These are phyloP conservation scores for Nebria brevicollis DNA, from an alignment of 2,888 invertebrate species.

Conservation along the genomic window DNA sequence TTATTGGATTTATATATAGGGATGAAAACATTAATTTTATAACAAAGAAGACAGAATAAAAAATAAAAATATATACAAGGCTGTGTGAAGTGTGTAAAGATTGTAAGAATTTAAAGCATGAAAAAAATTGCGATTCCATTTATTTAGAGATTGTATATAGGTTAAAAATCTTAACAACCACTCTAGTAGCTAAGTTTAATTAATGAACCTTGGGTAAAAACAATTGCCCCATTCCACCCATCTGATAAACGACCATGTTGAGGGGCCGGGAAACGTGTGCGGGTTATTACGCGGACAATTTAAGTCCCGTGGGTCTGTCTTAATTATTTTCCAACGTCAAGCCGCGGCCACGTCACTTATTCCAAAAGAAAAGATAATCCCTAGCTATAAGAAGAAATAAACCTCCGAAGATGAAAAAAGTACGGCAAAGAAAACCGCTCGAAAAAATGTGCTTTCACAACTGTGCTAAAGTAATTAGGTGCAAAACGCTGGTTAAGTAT, in stretches of 20 bases:
- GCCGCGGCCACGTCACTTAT: conserved; percentile 27
- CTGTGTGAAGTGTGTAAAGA: too few relatives aligned
- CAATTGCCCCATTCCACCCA: conserved; percentile 7
- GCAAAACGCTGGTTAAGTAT: not conserved
- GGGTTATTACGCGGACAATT: conserved; percentile 43
- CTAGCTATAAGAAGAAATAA: conserved; percentile 15
- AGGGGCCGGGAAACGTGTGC: not conserved
- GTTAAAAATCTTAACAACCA: not conserved
- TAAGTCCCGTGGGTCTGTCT: conserved; percentile 36
- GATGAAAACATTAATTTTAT: too few relatives aligned
- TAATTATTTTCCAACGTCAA: conserved; percentile 42
- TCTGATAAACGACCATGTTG: not conserved
- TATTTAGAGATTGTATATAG: not conserved
- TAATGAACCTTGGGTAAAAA: not conserved
- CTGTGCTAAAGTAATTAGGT: conserved; percentile 1
- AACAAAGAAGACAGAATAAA: too few relatives aligned
- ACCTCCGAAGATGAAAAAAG: conserved; percentile 6
- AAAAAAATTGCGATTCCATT: too few relatives aligned
- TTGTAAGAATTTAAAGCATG: too few relatives aligned
- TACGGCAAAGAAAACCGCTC: not conserved
- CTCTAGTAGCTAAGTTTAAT: not conserved
- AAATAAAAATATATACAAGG: too few relatives aligned
- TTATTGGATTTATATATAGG: too few relatives aligned
- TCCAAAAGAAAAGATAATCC: conserved; percentile 36
- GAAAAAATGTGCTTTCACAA: not conserved